A percentile compares a stretch with the other conserved stretches of the same genome.
Conservation (phyloP, 2,113 vertebrate species). For the Fregata magnificens region DNA sequence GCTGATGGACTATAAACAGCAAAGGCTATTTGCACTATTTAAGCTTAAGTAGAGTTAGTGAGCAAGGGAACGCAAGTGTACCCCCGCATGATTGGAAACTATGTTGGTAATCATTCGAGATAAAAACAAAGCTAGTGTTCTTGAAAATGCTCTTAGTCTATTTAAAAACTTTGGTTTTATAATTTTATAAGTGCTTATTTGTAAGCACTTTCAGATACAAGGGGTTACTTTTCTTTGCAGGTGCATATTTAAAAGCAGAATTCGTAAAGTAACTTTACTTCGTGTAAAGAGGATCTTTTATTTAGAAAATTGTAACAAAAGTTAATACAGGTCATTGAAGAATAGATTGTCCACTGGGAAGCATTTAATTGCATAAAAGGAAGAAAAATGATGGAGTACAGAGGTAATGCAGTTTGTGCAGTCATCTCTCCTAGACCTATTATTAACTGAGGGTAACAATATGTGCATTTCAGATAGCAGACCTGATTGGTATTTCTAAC, state of each 20-base stretch:
- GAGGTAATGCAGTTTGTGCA: neutral
- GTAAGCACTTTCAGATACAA: neutral
- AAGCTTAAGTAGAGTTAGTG: neutral
- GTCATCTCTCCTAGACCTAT: neutral
- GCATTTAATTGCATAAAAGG: neutral
- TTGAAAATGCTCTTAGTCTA: neutral
- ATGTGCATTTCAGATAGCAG: neutral
- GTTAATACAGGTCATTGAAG: constrained; percentile 1
- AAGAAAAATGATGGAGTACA: neutral
- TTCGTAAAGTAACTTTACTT: neutral
- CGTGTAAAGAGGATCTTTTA: neutral
- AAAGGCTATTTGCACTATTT: neutral
- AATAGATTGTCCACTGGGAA: constrained; percentile 1
- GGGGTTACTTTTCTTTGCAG: neutral
- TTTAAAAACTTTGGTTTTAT: neutral
- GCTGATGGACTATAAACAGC: neutral
- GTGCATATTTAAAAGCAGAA: neutral
- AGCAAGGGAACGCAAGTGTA: neutral
- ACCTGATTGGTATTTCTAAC: neutral
- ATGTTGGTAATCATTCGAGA: neutral
- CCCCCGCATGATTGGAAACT: neutral
- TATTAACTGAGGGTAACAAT: neutral
- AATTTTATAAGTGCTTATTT: neutral
- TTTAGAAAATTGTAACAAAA: constrained; percentile 7
- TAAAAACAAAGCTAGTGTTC: neutral